Percentiles rank a stretch among this genome's conserved stretches.
These are phyloP conservation scores for Cottoperca gobio DNA, from an alignment of 2,797 vertebrate species.

Conservation along the genomic window DNA sequence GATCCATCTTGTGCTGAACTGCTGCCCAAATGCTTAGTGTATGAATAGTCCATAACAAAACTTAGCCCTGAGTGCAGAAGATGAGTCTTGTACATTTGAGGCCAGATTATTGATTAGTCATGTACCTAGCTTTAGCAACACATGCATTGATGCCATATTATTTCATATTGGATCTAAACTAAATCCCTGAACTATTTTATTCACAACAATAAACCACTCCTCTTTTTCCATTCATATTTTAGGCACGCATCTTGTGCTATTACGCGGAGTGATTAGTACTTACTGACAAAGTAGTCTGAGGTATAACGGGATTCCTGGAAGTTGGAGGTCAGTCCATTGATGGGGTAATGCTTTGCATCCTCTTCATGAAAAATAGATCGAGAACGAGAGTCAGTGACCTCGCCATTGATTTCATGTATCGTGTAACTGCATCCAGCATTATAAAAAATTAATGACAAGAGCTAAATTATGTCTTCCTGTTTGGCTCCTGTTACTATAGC, in stretches of 20 bases:
- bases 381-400: constrained; percentile 75
- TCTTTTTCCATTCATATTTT: constrained; percentile 40
- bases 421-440: constrained; percentile 78
- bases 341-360: constrained; percentile 94
- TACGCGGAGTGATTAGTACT: constrained; percentile 80
- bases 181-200: no score
- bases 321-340: constrained; percentile 90
- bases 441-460: constrained; percentile 80
- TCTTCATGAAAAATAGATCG: constrained; percentile 87
- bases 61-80: neutral
- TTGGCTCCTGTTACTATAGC: constrained; percentile 69
- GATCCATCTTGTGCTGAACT: constrained; percentile 34
- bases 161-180: no score
- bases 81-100: constrained; percentile 26
- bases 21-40: constrained; percentile 8
- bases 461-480: constrained; percentile 76
- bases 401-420: constrained; percentile 82
- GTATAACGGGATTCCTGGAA: constrained; percentile 97
- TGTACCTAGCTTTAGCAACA: constrained; percentile 8
- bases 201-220: constrained; percentile 5
- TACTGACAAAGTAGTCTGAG: constrained; percentile 99
- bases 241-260: constrained; percentile 8
- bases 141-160: neutral
- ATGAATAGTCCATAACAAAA: constrained; percentile 24
- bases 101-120: constrained; percentile 1